Percentiles rank a stretch among this genome's conserved stretches.
These are phyloP conservation scores for Megaceryle torquata DNA, from an alignment of 2,113 vertebrate species.

Conservation along the genomic window DNA sequence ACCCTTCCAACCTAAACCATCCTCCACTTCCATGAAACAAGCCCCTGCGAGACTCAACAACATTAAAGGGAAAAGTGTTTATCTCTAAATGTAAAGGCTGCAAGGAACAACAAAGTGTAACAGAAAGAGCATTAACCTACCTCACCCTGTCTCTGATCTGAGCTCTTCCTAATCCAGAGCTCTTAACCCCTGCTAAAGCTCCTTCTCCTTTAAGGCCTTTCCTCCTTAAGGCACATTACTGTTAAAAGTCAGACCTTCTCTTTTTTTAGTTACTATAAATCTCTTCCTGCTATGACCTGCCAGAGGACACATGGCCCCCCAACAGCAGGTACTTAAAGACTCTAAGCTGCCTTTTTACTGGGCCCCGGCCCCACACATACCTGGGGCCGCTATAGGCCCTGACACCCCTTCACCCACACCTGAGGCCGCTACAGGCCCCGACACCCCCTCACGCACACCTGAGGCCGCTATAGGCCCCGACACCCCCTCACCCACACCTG, in stretches of 20 bases:
- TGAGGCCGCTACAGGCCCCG: too few species aligned
- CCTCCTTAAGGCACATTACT: too few species aligned
- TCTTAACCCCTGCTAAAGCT: background rate
- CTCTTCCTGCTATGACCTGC: too few species aligned
- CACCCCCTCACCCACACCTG: too few species aligned
- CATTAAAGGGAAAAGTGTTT: rapidly evolving
- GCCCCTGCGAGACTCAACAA: background rate
- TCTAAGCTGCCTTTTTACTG: too few species aligned
- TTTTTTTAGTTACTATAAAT: too few species aligned
- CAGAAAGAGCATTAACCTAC: background rate
- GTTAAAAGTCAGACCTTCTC: too few species aligned
- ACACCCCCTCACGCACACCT: background rate
- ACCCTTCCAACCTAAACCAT: background rate
- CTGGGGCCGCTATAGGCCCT: rapidly evolving
- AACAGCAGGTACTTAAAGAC: background rate
- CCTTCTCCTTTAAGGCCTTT: background rate
- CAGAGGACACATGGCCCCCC: background rate
- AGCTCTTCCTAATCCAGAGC: background rate
- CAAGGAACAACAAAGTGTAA: background rate
- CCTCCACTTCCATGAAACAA: background rate
- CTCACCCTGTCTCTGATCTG: background rate
- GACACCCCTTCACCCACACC: too few species aligned
- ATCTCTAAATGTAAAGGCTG: background rate
- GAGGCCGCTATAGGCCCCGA: too few species aligned
- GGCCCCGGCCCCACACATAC: background rate